phyloP scores from a whole-genome alignment of 1,140 invertebrate genomes.

The Tribolium madens region DNA sequence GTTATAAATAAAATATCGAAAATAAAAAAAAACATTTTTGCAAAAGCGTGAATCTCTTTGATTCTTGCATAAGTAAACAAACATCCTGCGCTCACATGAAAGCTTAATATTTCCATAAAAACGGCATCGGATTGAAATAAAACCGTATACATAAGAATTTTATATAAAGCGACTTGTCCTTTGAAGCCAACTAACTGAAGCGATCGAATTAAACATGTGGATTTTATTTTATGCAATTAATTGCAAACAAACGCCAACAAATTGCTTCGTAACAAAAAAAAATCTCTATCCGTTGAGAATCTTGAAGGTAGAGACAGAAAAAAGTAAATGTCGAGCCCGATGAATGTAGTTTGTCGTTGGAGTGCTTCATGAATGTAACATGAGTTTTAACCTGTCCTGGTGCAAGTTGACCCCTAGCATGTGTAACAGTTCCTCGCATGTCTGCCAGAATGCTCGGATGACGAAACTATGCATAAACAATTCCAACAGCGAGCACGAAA shows the following conservation, averaged over 20 bases:
- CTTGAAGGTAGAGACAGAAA: conserved; percentile 20
- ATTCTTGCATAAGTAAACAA: conserved; percentile 20
- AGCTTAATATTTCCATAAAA: conserved; percentile 29
- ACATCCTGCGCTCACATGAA: conserved; percentile 1
- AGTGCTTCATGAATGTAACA: conserved; percentile 47
- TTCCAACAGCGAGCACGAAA: not conserved
- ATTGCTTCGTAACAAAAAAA: too few relatives aligned
- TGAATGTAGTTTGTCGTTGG: conserved; percentile 44
- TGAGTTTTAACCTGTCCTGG: conserved; percentile 42
- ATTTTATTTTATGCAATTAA: not conserved
- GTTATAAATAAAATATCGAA: not conserved
- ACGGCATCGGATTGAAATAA: conserved; percentile 3
- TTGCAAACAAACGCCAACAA: too few relatives aligned
- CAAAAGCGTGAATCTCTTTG: conserved; percentile 21
- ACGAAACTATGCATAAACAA: conserved; percentile 17
- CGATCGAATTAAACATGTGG: conserved; percentile 15
- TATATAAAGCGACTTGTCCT: not conserved
- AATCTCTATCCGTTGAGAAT: too few relatives aligned
- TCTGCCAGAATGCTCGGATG: conserved; percentile 6
- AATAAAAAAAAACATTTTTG: not conserved
- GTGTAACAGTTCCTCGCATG: conserved; percentile 22
- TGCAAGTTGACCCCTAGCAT: conserved; percentile 37
- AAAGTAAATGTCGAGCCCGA: conserved; percentile 38
- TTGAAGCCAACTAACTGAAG: not conserved
- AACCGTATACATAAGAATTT: conserved; percentile 19